Conservation (phyloP, 2,888 invertebrate genomes). For the Aplocera efformata region DNA sequence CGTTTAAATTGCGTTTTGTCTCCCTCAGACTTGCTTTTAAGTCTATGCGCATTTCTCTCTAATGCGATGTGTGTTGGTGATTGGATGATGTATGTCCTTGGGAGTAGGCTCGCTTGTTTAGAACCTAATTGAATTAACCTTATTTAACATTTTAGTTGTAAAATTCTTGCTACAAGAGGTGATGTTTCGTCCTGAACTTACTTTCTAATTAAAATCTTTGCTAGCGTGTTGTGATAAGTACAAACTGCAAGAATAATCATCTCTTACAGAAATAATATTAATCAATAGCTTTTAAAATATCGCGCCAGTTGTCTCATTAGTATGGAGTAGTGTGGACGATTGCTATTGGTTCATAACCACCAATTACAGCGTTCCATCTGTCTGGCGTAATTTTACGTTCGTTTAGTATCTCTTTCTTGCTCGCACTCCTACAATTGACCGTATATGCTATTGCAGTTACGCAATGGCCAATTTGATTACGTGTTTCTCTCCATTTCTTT, state of each 20-base stretch:
- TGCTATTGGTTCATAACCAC: slow-evolving; percentile 69
- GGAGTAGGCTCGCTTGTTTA: neutral
- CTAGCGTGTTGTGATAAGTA: slow-evolving; percentile 3
- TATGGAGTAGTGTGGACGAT: slow-evolving; percentile 64
- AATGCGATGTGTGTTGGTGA: slow-evolving; percentile 60
- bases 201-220: neutral
- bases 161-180: too few relatives aligned
- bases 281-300: slow-evolving; percentile 38
- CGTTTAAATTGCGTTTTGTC: slow-evolving; percentile 24
- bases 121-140: too few relatives aligned
- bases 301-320: slow-evolving; percentile 41
- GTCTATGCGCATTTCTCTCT: slow-evolving; percentile 48
- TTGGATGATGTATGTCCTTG: slow-evolving; percentile 39
- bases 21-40: slow-evolving; percentile 27
- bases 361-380: slow-evolving; percentile 87
- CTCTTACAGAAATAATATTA: too few relatives aligned
- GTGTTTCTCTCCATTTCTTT: slow-evolving; percentile 49
- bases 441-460: slow-evolving; percentile 50
- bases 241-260: neutral
- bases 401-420: slow-evolving; percentile 38
- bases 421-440: slow-evolving; percentile 42
- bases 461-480: slow-evolving; percentile 44
- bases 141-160: too few relatives aligned
- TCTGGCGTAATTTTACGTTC: slow-evolving; percentile 72
- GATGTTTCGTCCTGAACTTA: too few relatives aligned